Evolutionary conservation across 1,140 invertebrate species (phyloP).

Genomic region (Holcopasites calliopsidis): DNA sequence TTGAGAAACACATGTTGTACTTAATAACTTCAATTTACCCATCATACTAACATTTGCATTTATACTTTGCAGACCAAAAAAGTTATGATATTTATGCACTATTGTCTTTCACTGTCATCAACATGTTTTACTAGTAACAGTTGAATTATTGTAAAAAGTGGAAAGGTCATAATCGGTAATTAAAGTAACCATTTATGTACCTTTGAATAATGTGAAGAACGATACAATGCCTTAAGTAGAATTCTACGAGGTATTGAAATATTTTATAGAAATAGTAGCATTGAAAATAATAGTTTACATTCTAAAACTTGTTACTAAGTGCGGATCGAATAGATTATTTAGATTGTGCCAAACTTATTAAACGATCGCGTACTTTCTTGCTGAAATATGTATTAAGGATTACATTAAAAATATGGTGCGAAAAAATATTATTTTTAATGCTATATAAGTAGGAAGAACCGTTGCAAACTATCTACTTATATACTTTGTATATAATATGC

Average conservation of each 20-base stretch:
- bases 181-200: neutral
- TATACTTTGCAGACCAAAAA: neutral
- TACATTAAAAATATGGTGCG: neutral
- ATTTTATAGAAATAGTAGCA: neutral
- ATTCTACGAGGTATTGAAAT: neutral
- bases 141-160: neutral
- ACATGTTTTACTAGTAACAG: too few species aligned
- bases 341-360: neutral
- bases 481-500: too few species aligned
- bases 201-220: neutral
- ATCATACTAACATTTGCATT: neutral
- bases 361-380: neutral
- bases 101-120: neutral
- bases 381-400: neutral
- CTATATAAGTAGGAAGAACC: too few species aligned
- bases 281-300: too few species aligned
- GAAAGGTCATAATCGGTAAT: neutral
- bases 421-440: neutral
- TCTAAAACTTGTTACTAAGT: too few species aligned
- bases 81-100: neutral
- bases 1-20: neutral
- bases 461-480: too few species aligned
- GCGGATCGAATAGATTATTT: neutral
- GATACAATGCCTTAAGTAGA: neutral
- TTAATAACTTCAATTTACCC: neutral